Base-by-base conservation (phyloP, 2,797 vertebrate genomes). In the Sandelia bainsii region DNA sequence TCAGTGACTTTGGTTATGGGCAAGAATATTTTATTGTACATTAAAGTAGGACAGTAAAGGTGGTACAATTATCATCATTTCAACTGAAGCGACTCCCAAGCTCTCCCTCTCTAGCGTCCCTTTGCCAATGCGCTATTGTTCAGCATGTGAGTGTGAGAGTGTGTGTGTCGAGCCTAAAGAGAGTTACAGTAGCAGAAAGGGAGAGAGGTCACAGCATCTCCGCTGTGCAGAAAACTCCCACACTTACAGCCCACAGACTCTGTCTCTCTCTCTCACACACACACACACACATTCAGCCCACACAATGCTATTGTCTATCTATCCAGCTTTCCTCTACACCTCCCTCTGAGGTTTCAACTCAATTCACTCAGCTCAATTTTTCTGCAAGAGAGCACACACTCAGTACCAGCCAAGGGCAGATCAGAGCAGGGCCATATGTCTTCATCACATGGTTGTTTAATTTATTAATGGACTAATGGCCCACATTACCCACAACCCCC, bases 401-500 rank as follows among this genome's bases (percentile, higher is more conserved):
- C 51, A 46, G 56, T 57, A 57, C 16, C 56, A 62, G 70, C 84
- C 85, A 68, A 75, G 62, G 80, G 82, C 85, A 65, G 46, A 80
- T 63, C 67, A 72, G 69, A 53, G n/a, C 8, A 12, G 25, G 67
- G 53, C 77, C 87, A 88, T 89, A 90, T 90, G 87, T 85, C 72
- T 80, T 54, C 63, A 74, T 87, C 83, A 81, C 81, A 85, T 88
- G 82, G 75, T 61, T 69, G 51, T 77, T 84, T 89, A 19, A 88
- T 77, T 83, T 85, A 88, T 91, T 91, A 68, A 91, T 90, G 86
- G 58, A 27, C 34, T 57, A 61, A 66, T 37, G 13, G 57, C 52
- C 72, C 1, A 14, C 27, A 17, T 84, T 81, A 63, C 72, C 80
- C 83, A 79, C 62, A 77, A 69, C 8, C 72, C 75, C 83, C 69